Percentiles rank a stretch among this genome's conserved stretches.
These are phyloP conservation scores for Nixonia krombeini DNA, from an alignment of 1,140 invertebrate species.

Conservation along the genomic window DNA sequence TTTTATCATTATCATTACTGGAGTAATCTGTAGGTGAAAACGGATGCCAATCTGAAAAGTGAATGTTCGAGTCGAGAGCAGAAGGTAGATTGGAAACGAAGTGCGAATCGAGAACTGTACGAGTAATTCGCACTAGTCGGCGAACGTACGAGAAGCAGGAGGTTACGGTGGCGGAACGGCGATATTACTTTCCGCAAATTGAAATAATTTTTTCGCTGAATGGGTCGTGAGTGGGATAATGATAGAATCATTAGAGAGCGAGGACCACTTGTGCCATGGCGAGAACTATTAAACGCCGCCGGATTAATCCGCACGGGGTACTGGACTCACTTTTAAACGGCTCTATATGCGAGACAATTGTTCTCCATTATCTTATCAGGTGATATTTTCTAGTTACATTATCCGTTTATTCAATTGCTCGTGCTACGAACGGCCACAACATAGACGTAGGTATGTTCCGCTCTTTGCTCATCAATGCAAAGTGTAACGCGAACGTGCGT, in stretches of 20 bases:
- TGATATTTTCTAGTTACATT: slow-evolving; percentile 56
- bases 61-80: no score
- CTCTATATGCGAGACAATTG: slow-evolving; percentile 56
- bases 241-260: slow-evolving; percentile 24
- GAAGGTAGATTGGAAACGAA: no score
- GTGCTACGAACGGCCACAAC: neutral
- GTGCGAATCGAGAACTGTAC: no score
- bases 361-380: slow-evolving; percentile 65
- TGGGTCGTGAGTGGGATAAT: neutral
- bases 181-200: slow-evolving; percentile 1
- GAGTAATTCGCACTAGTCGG: no score
- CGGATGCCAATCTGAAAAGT: no score
- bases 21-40: no score
- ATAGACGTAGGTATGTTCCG: neutral
- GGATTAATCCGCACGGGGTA: slow-evolving; percentile 48
- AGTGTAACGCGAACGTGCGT: neutral
- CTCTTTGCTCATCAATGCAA: neutral
- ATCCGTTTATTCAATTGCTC: slow-evolving; percentile 47
- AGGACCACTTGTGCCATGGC: slow-evolving; percentile 27
- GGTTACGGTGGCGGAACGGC: neutral
- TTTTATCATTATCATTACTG: no score
- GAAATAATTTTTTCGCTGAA: neutral
- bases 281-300: slow-evolving; percentile 31
- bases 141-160: no score
- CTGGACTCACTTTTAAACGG: slow-evolving; percentile 41